phyloP scores from a whole-genome alignment of 2,888 invertebrate genomes.

The Agrotis clavis region DNA sequence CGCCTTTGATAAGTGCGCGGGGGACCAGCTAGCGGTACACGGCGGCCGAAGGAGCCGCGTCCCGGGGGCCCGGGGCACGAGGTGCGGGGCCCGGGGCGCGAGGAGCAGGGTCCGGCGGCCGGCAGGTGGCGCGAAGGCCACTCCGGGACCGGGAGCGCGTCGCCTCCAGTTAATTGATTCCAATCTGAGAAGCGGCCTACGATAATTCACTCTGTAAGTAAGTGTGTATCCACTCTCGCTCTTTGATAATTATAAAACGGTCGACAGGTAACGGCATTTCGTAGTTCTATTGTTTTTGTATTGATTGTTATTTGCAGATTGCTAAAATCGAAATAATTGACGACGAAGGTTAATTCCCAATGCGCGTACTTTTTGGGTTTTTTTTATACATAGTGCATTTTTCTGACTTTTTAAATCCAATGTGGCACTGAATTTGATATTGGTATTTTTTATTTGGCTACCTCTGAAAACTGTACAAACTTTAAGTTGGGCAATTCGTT shows the following conservation, averaged over 20 bases:
- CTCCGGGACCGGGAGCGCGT: conserved; percentile 81
- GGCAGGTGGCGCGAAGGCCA: conserved; percentile 88
- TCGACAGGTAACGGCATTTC: conserved; percentile 73
- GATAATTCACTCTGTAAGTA: conserved; percentile 82
- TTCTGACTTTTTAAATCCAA: background rate
- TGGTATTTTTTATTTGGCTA: background rate
- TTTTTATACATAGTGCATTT: background rate
- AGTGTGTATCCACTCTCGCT: conserved; percentile 77
- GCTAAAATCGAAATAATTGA: conserved; percentile 13
- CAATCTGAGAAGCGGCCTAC: conserved; percentile 84
- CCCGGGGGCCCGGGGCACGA: conserved; percentile 40
- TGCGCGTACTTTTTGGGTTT: background rate
- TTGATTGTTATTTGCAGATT: conserved; percentile 29
- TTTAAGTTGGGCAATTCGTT: background rate
- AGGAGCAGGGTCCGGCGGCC: conserved; percentile 52
- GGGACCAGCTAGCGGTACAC: conserved; percentile 64
- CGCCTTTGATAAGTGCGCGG: conserved; percentile 73
- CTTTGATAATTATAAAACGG: conserved; percentile 74
- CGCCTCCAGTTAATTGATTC: conserved; percentile 88
- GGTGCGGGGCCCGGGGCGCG: conserved; percentile 44
- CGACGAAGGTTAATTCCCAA: background rate
- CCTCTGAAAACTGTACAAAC: background rate
- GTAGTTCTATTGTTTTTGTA: conserved; percentile 62
- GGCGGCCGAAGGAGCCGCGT: conserved; percentile 56
- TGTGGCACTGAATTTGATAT: too few relatives aligned